phyloP scores from a whole-genome alignment of 2,888 invertebrate genomes.

The Tanypteryx hageni region DNA sequence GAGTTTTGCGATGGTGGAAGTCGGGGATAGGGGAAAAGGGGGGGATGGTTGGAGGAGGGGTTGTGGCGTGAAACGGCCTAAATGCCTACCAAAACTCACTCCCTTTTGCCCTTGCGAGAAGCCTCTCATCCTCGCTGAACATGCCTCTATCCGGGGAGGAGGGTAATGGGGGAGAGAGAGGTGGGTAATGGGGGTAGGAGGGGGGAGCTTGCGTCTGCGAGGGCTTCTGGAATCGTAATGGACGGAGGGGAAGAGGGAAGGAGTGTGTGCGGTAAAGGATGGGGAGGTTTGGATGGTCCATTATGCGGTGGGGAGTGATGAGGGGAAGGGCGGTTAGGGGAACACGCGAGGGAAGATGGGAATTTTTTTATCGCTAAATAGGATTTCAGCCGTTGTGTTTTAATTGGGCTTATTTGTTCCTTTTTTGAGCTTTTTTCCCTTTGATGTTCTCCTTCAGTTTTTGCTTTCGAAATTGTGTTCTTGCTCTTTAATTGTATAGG shows the following conservation, averaged over 20 bases:
- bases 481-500: neutral
- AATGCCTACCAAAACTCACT: conserved; percentile 24
- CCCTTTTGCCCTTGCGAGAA: neutral
- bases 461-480: neutral
- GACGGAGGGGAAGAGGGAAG: neutral
- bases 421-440: neutral
- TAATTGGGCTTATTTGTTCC: neutral
- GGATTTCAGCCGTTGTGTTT: neutral
- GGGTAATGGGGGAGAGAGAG: too few relatives aligned
- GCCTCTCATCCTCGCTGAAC: conserved; percentile 7
- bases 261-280: neutral
- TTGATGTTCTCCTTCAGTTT: neutral
- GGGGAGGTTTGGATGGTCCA: too few relatives aligned
- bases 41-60: too few relatives aligned
- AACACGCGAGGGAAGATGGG: neutral
- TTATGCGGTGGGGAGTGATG: too few relatives aligned
- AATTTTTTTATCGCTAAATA: conserved; percentile 4
- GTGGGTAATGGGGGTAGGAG: too few relatives aligned
- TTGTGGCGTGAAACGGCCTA: conserved; percentile 10
- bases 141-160: neutral
- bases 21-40: neutral
- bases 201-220: too few relatives aligned
- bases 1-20: neutral
- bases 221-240: too few relatives aligned
- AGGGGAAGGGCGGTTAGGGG: too few relatives aligned